These are phyloP conservation scores for Orchesella flavescens DNA, from an alignment of 2,888 invertebrate genomes.

Conservation along the genomic window DNA sequence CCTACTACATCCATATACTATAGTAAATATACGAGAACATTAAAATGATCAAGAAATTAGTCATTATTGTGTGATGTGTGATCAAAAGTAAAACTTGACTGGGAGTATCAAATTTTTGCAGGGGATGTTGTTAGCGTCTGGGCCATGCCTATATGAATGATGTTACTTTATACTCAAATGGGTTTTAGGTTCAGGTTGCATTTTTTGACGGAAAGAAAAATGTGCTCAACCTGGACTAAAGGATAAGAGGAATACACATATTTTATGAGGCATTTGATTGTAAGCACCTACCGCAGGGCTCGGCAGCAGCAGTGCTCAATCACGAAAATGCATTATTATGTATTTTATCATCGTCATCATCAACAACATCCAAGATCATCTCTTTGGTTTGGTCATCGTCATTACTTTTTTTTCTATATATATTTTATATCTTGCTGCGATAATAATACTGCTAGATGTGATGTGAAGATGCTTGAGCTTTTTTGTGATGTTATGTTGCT, in stretches of 20 bases:
- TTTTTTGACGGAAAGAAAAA: no score
- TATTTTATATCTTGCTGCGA: conserved; percentile 14
- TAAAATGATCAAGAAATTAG: neutral
- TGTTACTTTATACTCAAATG: no score
- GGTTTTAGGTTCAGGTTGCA: no score
- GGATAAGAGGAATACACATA: no score
- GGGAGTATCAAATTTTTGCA: no score
- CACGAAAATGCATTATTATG: conserved; percentile 4
- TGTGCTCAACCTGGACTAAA: no score
- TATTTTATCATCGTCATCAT: conserved; percentile 21
- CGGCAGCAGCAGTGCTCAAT: neutral
- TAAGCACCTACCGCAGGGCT: conserved; percentile 33
- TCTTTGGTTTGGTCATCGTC: neutral
- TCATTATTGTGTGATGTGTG: neutral
- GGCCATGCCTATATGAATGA: no score
- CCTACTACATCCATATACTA: no score
- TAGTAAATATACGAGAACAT: no score
- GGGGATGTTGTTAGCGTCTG: no score
- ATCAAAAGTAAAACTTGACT: neutral
- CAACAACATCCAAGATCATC: conserved; percentile 1
- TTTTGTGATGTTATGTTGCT: no score
- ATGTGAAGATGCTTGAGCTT: conserved; percentile 4
- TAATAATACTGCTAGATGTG: conserved; percentile 26
- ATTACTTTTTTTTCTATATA: conserved; percentile 26
- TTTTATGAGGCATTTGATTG: no score